Evolutionary conservation across 1,140 invertebrate genomes (phyloP), one percentile per base, ranked within the genome.

Genomic region (Zelostemma sp.): DNA sequence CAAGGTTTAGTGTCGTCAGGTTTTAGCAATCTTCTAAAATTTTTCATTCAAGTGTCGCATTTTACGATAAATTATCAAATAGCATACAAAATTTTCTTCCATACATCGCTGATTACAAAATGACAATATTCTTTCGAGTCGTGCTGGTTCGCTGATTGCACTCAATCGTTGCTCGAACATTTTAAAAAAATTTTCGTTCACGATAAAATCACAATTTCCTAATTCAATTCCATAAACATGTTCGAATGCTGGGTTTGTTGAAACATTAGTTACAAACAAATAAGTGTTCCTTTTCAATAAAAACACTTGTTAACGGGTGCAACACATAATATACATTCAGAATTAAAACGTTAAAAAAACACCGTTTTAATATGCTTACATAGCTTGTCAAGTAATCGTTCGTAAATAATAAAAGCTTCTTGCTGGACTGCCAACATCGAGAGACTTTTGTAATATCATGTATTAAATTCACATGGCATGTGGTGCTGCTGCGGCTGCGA

Each of bases 381-480:
- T 35, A 35, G n/a, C 33, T 35, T n/a, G n/a, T 35, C 33, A 35
- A 35, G 33, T 35, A 35, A 35, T 35, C 11, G 33, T 35, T 35
- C n/a, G n/a, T 35, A 35, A 35, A 11, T 6, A 6, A 35, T 35
- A 9, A 35, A 35, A 35, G 33, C 33, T 35, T n/a, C 33, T 35
- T 35, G 6, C 33, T 35, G n/a, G 33, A 9, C 33, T 35, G 33
- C 33, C 33, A 35, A 35, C 33, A 35, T 35, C 11, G 33, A 35
- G 33, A 35, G 33, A 35, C 33, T 28, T 28, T 35, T 35, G 33
- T 9, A n/a, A 35, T 35, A 35, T 35, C 11, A 35, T 35, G 33
- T 9, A 9, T 35, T 56, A 57, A 54, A 57, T 54, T 65, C 61
- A 65, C 57, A 61, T 70, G 61, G 68, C 68, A 65, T 70, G 62